Percentiles rank a stretch among this genome's conserved stretches.
phyloP scores from a whole-genome alignment of 2,888 invertebrate genomes.

The Cephus rjabovi region DNA sequence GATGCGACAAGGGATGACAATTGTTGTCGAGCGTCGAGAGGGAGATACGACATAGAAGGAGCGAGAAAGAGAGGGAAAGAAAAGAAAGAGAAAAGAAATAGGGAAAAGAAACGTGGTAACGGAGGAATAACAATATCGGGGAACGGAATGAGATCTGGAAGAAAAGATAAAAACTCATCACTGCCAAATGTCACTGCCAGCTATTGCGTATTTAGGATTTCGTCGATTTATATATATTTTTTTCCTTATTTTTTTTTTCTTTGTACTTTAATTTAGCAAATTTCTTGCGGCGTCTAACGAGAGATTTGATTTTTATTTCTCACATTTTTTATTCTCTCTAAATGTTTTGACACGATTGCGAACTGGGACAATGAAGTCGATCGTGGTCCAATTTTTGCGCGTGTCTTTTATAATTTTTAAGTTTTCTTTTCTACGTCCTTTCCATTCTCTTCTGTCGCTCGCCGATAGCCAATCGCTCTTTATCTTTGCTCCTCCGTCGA shows the following conservation, averaged over 20 bases:
- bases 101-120: neutral
- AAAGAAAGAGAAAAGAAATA: neutral
- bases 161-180: conserved; percentile 28
- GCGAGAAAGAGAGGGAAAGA: neutral
- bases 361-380: neutral
- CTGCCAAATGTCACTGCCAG: conserved; percentile 41
- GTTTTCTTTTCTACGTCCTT: neutral
- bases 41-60: neutral
- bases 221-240: neutral
- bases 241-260: conserved; percentile 6
- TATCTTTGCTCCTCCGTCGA: neutral
- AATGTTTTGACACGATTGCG: neutral
- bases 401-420: neutral
- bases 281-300: neutral
- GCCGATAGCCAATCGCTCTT: neutral
- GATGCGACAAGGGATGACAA: neutral
- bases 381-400: neutral
- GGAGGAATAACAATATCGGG: conserved; percentile 6
- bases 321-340: neutral
- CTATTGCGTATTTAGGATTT: conserved; percentile 11
- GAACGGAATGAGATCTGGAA: conserved; percentile 21
- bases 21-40: neutral
- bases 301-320: neutral
- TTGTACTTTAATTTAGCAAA: neutral
- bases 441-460: neutral